Percentiles rank a stretch among this genome's conserved stretches.
These are phyloP conservation scores for Butorides virescens DNA, from an alignment of 2,113 vertebrate genomes.

Conservation along the genomic window DNA sequence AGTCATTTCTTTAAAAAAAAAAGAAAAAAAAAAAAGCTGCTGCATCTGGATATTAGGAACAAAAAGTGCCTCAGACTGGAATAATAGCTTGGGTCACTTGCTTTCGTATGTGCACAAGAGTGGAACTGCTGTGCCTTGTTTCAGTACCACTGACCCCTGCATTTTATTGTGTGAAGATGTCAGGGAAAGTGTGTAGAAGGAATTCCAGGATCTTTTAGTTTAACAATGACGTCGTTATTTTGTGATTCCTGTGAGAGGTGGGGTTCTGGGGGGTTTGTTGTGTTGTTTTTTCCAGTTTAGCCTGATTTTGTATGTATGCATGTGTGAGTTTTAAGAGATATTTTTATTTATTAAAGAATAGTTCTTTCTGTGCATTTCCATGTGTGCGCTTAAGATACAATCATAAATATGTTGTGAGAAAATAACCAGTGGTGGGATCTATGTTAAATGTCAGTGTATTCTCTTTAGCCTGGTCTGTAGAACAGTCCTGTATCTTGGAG, in stretches of 20 bases:
- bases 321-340: neutral
- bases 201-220: constrained; percentile 67
- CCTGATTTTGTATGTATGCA: neutral
- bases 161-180: constrained; percentile 85
- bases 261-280: neutral
- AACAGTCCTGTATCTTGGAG: neutral
- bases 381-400: neutral
- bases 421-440: neutral
- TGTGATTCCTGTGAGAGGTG: constrained; percentile 47
- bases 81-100: constrained; percentile 85
- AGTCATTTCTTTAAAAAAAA: constrained; percentile 78
- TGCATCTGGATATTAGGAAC: constrained; percentile 90
- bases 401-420: neutral
- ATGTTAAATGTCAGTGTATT: neutral
- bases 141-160: constrained; percentile 90
- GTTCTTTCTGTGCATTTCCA: neutral
- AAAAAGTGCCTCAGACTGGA: constrained; percentile 83
- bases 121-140: constrained; percentile 88
- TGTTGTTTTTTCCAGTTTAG: constrained; percentile 14
- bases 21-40: constrained; percentile 76
- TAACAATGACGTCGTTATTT: constrained; percentile 81
- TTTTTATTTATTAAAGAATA: neutral
- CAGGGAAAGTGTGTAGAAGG: constrained; percentile 85
- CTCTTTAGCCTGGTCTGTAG: neutral
- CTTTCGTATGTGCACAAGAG: constrained; percentile 78